A percentile compares a stretch with the other conserved stretches of the same genome.
phyloP scores from a whole-genome alignment of 2,797 vertebrate species.

The Moxostoma hubbsi region DNA sequence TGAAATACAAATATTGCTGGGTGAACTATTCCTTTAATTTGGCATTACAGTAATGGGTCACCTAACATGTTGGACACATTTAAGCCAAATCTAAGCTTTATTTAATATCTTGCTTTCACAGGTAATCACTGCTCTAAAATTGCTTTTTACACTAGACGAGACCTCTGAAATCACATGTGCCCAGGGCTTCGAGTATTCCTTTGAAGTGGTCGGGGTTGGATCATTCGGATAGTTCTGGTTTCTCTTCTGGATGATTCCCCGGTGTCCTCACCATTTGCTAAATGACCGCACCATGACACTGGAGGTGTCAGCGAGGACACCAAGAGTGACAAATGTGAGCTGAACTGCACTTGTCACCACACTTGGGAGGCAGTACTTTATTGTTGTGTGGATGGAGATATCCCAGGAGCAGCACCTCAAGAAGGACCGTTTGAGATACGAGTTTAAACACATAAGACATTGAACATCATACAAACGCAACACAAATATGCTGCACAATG shows the following conservation, averaged over 20 bases:
- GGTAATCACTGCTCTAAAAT: conserved; percentile 6
- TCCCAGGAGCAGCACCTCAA: conserved; percentile 6
- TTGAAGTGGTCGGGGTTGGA: conserved; percentile 21
- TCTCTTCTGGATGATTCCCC: conserved; percentile 7
- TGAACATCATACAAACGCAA: conserved; percentile 7
- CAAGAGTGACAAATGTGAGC: conserved; percentile 31
- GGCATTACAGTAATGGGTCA: conserved; percentile 18
- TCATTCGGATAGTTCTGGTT: conserved; percentile 11
- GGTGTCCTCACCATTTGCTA: conserved; percentile 9
- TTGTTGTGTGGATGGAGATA: conserved; percentile 33
- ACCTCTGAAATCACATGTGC: background rate
- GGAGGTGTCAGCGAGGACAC: conserved; percentile 33
- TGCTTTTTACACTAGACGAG: conserved; percentile 2
- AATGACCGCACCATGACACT: conserved; percentile 35
- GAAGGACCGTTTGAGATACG: conserved; percentile 23
- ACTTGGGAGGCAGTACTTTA: conserved; percentile 7
- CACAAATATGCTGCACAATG: background rate
- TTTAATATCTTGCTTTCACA: background rate
- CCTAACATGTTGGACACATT: background rate
- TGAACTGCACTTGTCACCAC: conserved; percentile 4
- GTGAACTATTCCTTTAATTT: too few relatives aligned
- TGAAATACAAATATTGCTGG: too few relatives aligned
- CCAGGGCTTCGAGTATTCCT: background rate
- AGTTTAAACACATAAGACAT: conserved; percentile 13
- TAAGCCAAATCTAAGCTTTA: background rate